Evolutionary conservation across 2,888 invertebrate species (phyloP), one percentile per base, ranked within the genome.

Genomic region (Hypomecis atomaria): DNA sequence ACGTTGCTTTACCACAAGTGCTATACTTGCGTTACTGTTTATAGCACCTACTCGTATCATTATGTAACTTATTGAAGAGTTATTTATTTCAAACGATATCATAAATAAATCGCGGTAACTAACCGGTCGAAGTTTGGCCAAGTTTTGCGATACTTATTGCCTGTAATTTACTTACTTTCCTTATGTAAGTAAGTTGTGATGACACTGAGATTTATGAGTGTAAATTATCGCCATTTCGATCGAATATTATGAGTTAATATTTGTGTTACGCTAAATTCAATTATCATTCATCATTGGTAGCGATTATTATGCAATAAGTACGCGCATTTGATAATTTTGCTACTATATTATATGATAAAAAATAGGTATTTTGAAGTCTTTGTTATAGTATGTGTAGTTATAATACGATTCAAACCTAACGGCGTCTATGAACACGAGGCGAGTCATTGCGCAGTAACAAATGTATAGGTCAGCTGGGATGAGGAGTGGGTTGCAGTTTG

Each of bases 31-130:
- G 50, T 34, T 56, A 62, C 61, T 56, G 61, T 33, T 6, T 10
- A 42, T 42, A 8, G 2, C 13, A 5, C 42, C 37, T n/a, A n/a
- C n/a, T n/a, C n/a, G n/a, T n/a, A n/a, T 40, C 43, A 33, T 59
- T 43, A 59, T 55, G 45, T 49, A 64, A 56, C 50, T 47, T 43
- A 57, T 60, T 65, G 47, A 47, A 53, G 13, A 0, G 36, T 60
- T 59, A 65, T 60, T 65, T 65, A 57, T 60, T 52, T 37, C 65
- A 55, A 45, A 55, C 55, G 59, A 59, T 56, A 56, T 59, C 54
- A 52, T 56, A 64, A 64, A 59, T 47, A 10, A 44, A 57, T 38
- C 49, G 47, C 47, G 13, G 36, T 34, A 11, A 40, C 10, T 5
- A 45, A 56, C 61, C 62, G 62, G 57, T 57, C 57, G 52, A 40